Conservation (phyloP, 2,888 invertebrate species). For the Papilio gigon region DNA sequence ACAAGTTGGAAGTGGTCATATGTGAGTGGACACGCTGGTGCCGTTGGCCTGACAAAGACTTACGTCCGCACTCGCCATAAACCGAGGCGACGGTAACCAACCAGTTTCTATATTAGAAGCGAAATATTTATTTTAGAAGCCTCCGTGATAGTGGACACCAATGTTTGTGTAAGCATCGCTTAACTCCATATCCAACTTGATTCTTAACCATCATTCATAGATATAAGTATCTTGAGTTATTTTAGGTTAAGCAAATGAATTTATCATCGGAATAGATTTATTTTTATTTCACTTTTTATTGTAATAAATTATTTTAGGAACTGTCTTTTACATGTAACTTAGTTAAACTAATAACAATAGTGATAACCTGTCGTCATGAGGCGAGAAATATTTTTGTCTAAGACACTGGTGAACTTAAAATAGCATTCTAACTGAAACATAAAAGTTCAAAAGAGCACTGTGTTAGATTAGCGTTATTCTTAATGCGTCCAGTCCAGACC, state of each 20-base stretch:
- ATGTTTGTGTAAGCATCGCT: slow-evolving; percentile 23
- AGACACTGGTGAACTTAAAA: slow-evolving; percentile 18
- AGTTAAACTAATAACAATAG: neutral
- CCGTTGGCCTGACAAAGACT: slow-evolving; percentile 40
- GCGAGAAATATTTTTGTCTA: neutral
- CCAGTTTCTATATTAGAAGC: slow-evolving; percentile 41
- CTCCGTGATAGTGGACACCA: slow-evolving; percentile 30
- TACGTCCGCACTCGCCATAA: slow-evolving; percentile 35
- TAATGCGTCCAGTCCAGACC: slow-evolving; percentile 17
- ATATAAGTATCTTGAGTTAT: neutral
- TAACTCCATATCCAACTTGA: slow-evolving; percentile 1
- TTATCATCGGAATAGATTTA: neutral
- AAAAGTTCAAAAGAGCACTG: slow-evolving; percentile 15
- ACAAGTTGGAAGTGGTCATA: slow-evolving; percentile 36
- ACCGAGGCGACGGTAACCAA: slow-evolving; percentile 29
- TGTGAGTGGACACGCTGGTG: slow-evolving; percentile 36
- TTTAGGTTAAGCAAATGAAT: slow-evolving; percentile 6
- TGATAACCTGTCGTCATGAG: neutral
- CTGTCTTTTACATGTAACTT: too few relatives aligned
- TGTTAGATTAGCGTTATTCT: slow-evolving; percentile 20
- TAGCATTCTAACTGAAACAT: slow-evolving; percentile 12
- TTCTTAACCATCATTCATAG: slow-evolving; percentile 1
- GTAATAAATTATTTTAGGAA: too few relatives aligned
- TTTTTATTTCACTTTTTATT: neutral
- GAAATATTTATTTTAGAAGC: slow-evolving; percentile 40